A percentile compares a stretch with the other conserved stretches of the same genome.
Evolutionary conservation across 2,797 vertebrate genomes (phyloP).

Genomic region (Chelon auratus): DNA sequence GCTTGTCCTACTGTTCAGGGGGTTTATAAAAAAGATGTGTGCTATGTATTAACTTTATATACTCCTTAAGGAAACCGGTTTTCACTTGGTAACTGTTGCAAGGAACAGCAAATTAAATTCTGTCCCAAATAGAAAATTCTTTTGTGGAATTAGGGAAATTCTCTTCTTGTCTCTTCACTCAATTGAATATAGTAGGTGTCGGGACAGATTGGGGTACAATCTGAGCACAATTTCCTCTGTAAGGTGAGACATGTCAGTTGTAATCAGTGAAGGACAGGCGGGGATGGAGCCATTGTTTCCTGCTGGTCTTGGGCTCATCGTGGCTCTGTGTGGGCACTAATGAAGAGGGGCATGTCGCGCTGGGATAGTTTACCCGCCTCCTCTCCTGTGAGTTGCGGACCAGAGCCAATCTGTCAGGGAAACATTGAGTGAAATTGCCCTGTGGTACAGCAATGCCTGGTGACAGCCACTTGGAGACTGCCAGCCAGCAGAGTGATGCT

Average conservation of each 20-base stretch:
- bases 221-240: slow-evolving; percentile 85
- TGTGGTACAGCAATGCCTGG: slow-evolving; percentile 88
- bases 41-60: slow-evolving; percentile 71
- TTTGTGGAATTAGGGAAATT: slow-evolving; percentile 85
- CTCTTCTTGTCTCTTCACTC: slow-evolving; percentile 67
- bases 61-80: slow-evolving; percentile 80
- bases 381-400: slow-evolving; percentile 93
- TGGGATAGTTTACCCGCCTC: slow-evolving; percentile 93
- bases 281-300: slow-evolving; percentile 85
- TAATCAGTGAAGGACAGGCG: slow-evolving; percentile 83
- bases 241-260: slow-evolving; percentile 86
- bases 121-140: slow-evolving; percentile 77
- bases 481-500: slow-evolving; percentile 76
- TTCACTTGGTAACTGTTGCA: slow-evolving; percentile 70
- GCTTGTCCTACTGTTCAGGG: slow-evolving; percentile 71
- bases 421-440: slow-evolving; percentile 97
- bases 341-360: slow-evolving; percentile 95
- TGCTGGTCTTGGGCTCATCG: slow-evolving; percentile 80
- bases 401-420: slow-evolving; percentile 97
- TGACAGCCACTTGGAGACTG: slow-evolving; percentile 91
- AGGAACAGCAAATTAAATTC: slow-evolving; percentile 76
- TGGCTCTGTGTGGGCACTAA: slow-evolving; percentile 91
- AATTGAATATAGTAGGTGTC: slow-evolving; percentile 76
- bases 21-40: slow-evolving; percentile 43
- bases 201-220: slow-evolving; percentile 70